A percentile compares a stretch with the other conserved stretches of the same genome.
These are phyloP conservation scores for Conchocele bisecta DNA, from an alignment of 2,888 invertebrate genomes.

Conservation along the genomic window DNA sequence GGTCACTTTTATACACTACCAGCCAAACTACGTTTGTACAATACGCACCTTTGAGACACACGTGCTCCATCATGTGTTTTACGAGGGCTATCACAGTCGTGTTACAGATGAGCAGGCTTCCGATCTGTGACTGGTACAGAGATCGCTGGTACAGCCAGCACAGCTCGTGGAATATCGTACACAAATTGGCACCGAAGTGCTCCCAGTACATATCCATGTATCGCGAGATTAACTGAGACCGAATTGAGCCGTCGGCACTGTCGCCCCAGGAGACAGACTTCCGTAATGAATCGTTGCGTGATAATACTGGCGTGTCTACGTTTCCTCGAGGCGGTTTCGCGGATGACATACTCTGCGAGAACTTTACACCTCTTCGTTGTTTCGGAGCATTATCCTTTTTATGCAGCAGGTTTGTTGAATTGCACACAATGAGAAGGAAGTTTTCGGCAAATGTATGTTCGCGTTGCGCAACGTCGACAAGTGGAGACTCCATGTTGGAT, in stretches of 20 bases:
- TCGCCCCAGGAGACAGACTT: conserved; percentile 82
- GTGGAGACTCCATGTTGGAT: conserved; percentile 73
- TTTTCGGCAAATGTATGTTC: conserved; percentile 80
- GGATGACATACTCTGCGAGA: conserved; percentile 42
- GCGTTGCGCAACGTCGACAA: conserved; percentile 75
- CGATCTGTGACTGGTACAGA: conserved; percentile 69
- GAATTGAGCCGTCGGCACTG: conserved; percentile 76
- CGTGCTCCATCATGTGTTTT: conserved; percentile 79
- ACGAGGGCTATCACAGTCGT: conserved; percentile 74
- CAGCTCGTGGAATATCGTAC: conserved; percentile 74
- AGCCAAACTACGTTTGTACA: too few relatives aligned
- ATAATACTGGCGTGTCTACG: conserved; percentile 72
- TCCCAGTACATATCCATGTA: conserved; percentile 80
- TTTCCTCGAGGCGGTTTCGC: conserved; percentile 59
- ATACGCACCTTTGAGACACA: conserved; percentile 78
- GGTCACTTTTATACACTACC: too few relatives aligned
- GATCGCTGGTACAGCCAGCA: conserved; percentile 72
- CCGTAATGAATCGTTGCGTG: conserved; percentile 73
- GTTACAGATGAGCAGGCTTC: conserved; percentile 72
- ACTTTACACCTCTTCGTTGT: conserved; percentile 32
- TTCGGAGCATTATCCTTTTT: conserved; percentile 64
- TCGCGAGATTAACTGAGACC: conserved; percentile 70
- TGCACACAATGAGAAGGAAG: conserved; percentile 80
- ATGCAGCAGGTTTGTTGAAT: conserved; percentile 78
- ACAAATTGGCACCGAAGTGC: conserved; percentile 74